Percentiles rank a stretch among this genome's conserved stretches.
phyloP scores from a whole-genome alignment of 2,113 vertebrate species.

The Tachycineta bicolor region DNA sequence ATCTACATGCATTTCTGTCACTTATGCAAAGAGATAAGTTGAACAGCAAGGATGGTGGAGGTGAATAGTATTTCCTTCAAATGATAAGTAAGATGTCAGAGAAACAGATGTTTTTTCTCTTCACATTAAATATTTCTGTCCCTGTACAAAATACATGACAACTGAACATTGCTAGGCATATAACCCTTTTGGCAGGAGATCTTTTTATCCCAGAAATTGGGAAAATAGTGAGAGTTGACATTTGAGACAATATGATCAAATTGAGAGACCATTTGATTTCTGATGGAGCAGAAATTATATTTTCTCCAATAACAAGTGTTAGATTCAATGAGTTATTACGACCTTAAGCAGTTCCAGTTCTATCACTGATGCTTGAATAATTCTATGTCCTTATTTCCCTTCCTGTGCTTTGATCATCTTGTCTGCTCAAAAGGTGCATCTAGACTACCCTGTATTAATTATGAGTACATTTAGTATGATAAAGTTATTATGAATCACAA shows the following conservation, averaged over 20 bases:
- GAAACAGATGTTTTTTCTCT: not conserved
- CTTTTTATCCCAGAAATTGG: not conserved
- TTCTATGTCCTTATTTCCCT: not conserved
- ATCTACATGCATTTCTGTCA: not conserved
- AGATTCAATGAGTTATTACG: not conserved
- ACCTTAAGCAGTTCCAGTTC: conserved; percentile 13
- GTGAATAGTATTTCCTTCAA: not conserved
- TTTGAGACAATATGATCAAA: conserved; percentile 14
- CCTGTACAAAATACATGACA: not conserved
- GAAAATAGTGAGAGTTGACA: not conserved
- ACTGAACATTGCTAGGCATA: not conserved
- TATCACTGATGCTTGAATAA: conserved; percentile 7
- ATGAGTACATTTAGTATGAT: not conserved
- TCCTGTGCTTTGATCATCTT: not conserved
- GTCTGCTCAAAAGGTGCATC: not conserved
- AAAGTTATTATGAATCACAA: not conserved
- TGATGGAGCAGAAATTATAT: conserved; percentile 39
- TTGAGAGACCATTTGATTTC: conserved; percentile 30
- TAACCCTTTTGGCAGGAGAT: not conserved
- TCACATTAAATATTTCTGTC: not conserved
- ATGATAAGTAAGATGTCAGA: not conserved
- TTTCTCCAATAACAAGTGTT: conserved; percentile 27
- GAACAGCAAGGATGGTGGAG: not conserved
- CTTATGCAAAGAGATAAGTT: not conserved
- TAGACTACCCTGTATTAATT: not conserved